phyloP scores from a whole-genome alignment of 2,888 invertebrate genomes.

The Nesidiocoris tenuis region DNA sequence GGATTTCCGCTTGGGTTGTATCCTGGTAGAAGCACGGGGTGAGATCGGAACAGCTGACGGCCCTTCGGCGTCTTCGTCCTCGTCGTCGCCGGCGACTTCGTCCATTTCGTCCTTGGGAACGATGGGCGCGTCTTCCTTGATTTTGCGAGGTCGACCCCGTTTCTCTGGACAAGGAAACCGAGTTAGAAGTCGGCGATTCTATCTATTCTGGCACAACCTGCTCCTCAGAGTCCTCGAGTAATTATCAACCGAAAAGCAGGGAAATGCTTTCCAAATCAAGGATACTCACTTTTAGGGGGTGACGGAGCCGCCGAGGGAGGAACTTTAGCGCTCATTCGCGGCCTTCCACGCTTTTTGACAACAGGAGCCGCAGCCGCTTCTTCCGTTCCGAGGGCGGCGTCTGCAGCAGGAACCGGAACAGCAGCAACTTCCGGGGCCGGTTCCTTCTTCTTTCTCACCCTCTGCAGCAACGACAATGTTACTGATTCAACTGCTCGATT shows the following conservation, averaged over 20 bases:
- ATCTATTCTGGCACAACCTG: neutral
- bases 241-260: neutral
- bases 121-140: constrained; percentile 31
- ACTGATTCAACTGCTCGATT: neutral
- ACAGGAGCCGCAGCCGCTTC: neutral
- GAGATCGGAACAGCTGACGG: neutral
- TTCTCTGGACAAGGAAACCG: constrained; percentile 29
- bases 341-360: constrained; percentile 30
- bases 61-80: constrained; percentile 33
- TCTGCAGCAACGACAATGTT: constrained; percentile 11
- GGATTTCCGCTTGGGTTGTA: constrained; percentile 9
- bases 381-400: neutral
- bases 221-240: neutral
- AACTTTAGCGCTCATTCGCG: constrained; percentile 18
- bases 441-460: constrained; percentile 17
- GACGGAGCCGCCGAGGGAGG: neutral
- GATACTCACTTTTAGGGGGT: constrained; percentile 27
- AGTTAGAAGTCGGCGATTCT: neutral
- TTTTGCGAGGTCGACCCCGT: constrained; percentile 48
- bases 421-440: neutral
- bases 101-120: neutral
- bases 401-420: constrained; percentile 6
- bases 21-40: neutral
- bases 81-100: constrained; percentile 35
- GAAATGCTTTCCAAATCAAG: neutral